These are phyloP conservation scores for Drosophila pullipes DNA, from an alignment of 2,888 invertebrate genomes.

Conservation along the genomic window DNA sequence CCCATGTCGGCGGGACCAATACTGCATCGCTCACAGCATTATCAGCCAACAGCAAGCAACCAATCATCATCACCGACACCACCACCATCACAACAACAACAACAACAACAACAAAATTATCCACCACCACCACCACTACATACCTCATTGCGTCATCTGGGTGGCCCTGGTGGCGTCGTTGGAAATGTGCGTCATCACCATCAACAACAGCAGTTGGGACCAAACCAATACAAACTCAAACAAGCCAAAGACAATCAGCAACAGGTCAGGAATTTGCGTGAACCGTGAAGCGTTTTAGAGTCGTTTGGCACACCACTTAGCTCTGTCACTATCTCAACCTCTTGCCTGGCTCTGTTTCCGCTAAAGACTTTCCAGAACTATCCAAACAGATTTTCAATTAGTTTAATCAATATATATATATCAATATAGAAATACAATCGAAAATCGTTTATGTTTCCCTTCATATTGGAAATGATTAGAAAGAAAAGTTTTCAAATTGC, in stretches of 20 bases:
- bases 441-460: conserved; percentile 3
- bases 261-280: conserved; percentile 76
- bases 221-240: conserved; percentile 70
- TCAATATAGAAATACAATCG: not conserved
- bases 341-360: conserved; percentile 32
- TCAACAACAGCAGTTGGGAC: conserved; percentile 64
- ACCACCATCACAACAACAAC: conserved; percentile 40
- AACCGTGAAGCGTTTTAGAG: conserved; percentile 16
- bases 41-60: conserved; percentile 70
- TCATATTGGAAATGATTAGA: conserved; percentile 5
- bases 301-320: conserved; percentile 34
- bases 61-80: conserved; percentile 66
- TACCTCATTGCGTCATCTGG: conserved; percentile 84
- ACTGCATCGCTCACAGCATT: conserved; percentile 84
- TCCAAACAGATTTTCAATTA: conserved; percentile 13
- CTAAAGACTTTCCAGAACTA: conserved; percentile 20
- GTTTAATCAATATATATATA: not conserved
- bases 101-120: conserved; percentile 51
- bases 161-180: conserved; percentile 70
- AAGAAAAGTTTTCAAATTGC: not conserved
- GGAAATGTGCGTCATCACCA: conserved; percentile 59
- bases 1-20: conserved; percentile 86
- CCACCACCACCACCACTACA: conserved; percentile 59
- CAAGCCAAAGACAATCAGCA: conserved; percentile 82
- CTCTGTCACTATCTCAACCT: conserved; percentile 32